phyloP scores from a whole-genome alignment of 2,888 invertebrate genomes.

The Dynastes tityus region DNA sequence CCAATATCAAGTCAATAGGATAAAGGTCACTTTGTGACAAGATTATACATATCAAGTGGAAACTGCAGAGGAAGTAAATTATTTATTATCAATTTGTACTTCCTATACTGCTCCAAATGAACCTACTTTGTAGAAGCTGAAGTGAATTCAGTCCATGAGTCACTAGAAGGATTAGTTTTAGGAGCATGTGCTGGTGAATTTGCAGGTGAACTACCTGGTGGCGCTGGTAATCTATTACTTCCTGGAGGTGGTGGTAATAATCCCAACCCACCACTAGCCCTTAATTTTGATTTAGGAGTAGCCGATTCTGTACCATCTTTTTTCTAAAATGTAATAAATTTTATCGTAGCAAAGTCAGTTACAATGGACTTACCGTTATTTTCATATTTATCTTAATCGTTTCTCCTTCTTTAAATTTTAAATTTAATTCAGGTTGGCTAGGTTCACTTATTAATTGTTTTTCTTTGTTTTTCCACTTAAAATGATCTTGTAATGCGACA shows the following conservation, averaged over 20 bases:
- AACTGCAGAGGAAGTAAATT: conserved; percentile 30
- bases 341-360: conserved; percentile 28
- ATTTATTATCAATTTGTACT: conserved; percentile 12
- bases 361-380: conserved; percentile 82
- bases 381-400: conserved; percentile 99
- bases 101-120: not conserved
- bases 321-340: conserved; percentile 75
- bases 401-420: conserved; percentile 99
- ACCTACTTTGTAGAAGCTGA: conserved; percentile 71
- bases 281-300: conserved; percentile 77
- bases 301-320: conserved; percentile 87
- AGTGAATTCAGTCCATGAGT: conserved; percentile 88
- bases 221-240: conserved; percentile 80
- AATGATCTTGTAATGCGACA: conserved; percentile 98
- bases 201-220: conserved; percentile 86
- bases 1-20: no score
- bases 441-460: conserved; percentile 88
- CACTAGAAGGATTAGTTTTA: conserved; percentile 69
- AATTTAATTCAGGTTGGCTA: conserved; percentile 88
- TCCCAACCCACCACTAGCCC: conserved; percentile 70
- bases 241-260: conserved; percentile 89
- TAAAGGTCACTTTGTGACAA: conserved; percentile 18
- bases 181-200: conserved; percentile 77
- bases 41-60: conserved; percentile 9
- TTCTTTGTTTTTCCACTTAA: conserved; percentile 92